Evolutionary conservation across 2,888 invertebrate genomes (phyloP).

Genomic region (Cerceris ruficornis): DNA sequence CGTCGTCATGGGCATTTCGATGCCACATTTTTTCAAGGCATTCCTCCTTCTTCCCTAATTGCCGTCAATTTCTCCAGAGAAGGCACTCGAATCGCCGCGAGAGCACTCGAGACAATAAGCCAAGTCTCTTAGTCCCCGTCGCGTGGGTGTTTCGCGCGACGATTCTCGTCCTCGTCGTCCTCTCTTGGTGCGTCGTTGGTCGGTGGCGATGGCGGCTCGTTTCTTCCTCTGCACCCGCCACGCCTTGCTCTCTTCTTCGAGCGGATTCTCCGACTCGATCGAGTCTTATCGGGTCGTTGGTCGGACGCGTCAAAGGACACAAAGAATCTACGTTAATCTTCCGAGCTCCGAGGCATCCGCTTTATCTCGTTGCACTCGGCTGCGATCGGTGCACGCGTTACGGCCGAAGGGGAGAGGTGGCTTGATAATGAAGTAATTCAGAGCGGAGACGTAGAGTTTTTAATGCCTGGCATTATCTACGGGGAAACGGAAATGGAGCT

Average conservation of each 20-base stretch:
- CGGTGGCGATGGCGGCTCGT: slow-evolving; percentile 6
- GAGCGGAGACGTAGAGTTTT: slow-evolving; percentile 4
- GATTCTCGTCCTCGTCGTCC: slow-evolving; percentile 15
- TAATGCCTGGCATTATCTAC: not conserved
- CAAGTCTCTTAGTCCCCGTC: slow-evolving; percentile 11
- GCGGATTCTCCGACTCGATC: slow-evolving; percentile 36
- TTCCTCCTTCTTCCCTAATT: slow-evolving; percentile 41
- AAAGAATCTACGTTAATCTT: slow-evolving; percentile 41
- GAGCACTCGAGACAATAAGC: slow-evolving; percentile 52
- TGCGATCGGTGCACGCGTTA: slow-evolving; percentile 13
- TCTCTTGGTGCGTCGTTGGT: not conserved
- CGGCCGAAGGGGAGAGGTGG: not conserved
- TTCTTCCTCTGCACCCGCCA: slow-evolving; percentile 3
- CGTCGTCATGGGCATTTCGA: slow-evolving; percentile 13
- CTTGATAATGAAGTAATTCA: slow-evolving; percentile 29
- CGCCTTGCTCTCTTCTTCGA: not conserved
- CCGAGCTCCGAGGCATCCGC: slow-evolving; percentile 7
- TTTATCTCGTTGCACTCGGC: not conserved
- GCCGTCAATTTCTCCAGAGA: slow-evolving; percentile 44
- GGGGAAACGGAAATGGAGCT: not conserved
- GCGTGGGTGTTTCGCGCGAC: slow-evolving; percentile 56
- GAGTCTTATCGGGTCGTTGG: slow-evolving; percentile 43
- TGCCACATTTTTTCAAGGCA: slow-evolving; percentile 18
- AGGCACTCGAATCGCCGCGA: slow-evolving; percentile 37
- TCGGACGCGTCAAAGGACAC: slow-evolving; percentile 29